Evolutionary conservation across 1,140 invertebrate species (phyloP), one percentile per base, ranked within the genome.

Genomic region (Tribolium castaneum): DNA sequence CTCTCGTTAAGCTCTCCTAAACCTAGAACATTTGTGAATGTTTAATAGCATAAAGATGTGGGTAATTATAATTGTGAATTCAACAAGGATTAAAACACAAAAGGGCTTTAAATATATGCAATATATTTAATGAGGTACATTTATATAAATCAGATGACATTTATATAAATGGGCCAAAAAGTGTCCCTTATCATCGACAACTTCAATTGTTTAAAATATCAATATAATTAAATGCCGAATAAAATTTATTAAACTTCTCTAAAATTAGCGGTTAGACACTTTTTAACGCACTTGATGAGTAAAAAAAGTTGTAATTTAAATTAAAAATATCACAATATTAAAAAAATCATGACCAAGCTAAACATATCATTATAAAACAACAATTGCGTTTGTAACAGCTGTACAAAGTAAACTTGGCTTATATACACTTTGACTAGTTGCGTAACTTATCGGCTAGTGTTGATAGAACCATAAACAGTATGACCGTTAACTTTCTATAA

Each of bases 381-480:
- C 70, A 72, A 51, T 72, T 72, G 70, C 70, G 70, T 49, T 13
- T 72, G 14, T 59, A 54, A 75, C 52, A 75, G 51, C 50, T 75
- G 72, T 75, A 75, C 52, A 75, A 59, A 56, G 49, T 54, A 75
- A 75, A 75, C 13, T 75, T 54, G 50, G 45, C 72, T 59, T 73
- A 75, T 75, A 56, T 75, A 75, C 72, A 75, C 34, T 75, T 75
- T 75, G 72, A 75, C 72, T 75, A 75, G 72, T 59, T 39, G 35
- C 52, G 22, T 35, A 73, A 54, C 25, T 52, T 73, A 73, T 66
- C 16, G 10, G 30, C 59, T 66, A 66, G 25, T 66, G 7, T 66
- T 66, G 54, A 66, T 66, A 12, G 59, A 66, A 66, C 59, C 59
- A 35, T 35, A 66, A 66, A 35, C 3, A 66, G 7, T 35, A 66